Evolutionary conservation across 2,113 vertebrate genomes (phyloP).

Genomic region (Cynocephalus volans): DNA sequence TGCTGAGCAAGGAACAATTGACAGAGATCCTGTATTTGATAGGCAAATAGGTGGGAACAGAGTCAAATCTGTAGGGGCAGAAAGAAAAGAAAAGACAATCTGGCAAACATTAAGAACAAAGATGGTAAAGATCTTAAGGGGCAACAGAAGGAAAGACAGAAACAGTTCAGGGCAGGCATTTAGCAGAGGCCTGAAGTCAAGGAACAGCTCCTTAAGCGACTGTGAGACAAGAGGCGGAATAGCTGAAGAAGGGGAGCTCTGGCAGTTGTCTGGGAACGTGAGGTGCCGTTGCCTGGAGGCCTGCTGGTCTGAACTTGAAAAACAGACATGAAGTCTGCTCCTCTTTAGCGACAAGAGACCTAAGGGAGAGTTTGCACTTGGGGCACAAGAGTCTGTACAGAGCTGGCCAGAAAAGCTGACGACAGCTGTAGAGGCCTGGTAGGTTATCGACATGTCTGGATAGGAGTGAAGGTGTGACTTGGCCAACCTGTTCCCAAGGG

Average conservation of each 20-base stretch:
- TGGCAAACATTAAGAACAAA: not conserved
- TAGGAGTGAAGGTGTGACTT: not conserved
- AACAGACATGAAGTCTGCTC: not conserved
- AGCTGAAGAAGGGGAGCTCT: not conserved
- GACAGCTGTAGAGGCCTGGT: not conserved
- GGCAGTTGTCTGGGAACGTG: not conserved
- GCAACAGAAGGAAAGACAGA: not conserved
- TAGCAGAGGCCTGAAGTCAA: not conserved
- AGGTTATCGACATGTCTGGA: fast-evolving
- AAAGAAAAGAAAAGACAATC: not conserved
- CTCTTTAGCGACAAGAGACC: not conserved
- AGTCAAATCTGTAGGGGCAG: not conserved
- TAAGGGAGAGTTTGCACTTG: not conserved
- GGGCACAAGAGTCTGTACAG: not conserved
- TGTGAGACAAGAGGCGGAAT: not conserved
- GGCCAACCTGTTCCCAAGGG: not conserved
- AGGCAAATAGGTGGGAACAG: not conserved
- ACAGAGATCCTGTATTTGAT: not conserved
- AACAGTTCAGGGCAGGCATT: not conserved
- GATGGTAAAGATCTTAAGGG: not conserved
- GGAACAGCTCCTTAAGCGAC: not conserved
- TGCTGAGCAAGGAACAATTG: not conserved
- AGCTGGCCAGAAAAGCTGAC: not conserved
- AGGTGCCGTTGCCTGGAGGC: not conserved
- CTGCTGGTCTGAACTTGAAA: constrained; percentile 21